A percentile compares a stretch with the other conserved stretches of the same genome.
Evolutionary conservation across 2,113 vertebrate species (phyloP).

Genomic region (Romanogobio albipinnatus): DNA sequence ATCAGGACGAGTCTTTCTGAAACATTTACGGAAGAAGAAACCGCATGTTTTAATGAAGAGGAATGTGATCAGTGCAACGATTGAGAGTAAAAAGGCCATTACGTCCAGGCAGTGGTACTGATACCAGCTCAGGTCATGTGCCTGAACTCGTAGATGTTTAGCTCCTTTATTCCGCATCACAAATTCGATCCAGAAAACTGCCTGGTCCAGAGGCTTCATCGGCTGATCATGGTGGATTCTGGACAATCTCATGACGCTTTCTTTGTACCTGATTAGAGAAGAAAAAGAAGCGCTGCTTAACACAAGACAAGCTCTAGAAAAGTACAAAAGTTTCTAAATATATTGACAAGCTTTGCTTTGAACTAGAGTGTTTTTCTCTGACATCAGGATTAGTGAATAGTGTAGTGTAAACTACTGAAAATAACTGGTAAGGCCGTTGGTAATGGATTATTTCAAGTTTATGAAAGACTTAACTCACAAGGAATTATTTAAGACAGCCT

Average conservation of each 20-base stretch:
- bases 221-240: slow-evolving; percentile 83
- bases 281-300: not conserved
- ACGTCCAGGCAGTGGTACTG: slow-evolving; percentile 84
- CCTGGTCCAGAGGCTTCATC: slow-evolving; percentile 79
- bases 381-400: too few species aligned
- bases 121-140: slow-evolving; percentile 81
- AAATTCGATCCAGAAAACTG: slow-evolving; percentile 86
- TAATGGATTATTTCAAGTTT: not conserved
- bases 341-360: too few species aligned
- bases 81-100: slow-evolving; percentile 74
- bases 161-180: slow-evolving; percentile 86
- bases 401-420: not conserved
- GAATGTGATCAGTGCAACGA: slow-evolving; percentile 58
- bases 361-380: too few species aligned
- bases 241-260: slow-evolving; percentile 78
- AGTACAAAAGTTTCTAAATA: too few species aligned
- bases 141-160: slow-evolving; percentile 79
- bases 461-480: slow-evolving; percentile 41
- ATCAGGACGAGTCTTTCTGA: slow-evolving; percentile 9
- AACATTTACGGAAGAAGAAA: slow-evolving; percentile 69
- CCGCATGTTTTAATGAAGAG: slow-evolving; percentile 71
- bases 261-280: slow-evolving; percentile 74
- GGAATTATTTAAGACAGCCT: slow-evolving; percentile 46
- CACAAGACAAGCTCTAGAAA: too few species aligned
- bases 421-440: not conserved